Evolutionary conservation across 1,140 invertebrate genomes (phyloP).

Genomic region (Drosophila ohnishii): DNA sequence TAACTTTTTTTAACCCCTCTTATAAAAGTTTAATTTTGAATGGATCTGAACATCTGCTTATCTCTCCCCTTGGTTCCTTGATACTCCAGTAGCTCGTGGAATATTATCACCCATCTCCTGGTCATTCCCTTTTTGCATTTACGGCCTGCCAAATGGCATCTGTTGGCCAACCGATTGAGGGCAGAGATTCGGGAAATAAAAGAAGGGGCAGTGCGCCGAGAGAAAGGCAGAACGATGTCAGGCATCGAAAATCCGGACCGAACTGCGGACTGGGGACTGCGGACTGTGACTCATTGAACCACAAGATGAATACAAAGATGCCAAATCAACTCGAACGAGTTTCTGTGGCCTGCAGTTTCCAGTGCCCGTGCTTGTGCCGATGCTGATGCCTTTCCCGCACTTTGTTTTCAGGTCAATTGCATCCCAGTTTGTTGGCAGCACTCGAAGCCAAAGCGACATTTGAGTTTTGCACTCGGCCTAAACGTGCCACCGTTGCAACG

Average conservation of each 20-base stretch:
- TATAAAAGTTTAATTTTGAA: constrained; percentile 28
- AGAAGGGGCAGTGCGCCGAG: constrained; percentile 1
- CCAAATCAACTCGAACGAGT: constrained; percentile 60
- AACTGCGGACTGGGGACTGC: constrained; percentile 11
- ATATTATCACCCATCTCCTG: constrained; percentile 18
- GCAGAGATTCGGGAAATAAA: constrained; percentile 33
- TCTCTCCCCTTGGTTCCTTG: background rate
- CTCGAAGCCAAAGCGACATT: constrained; percentile 56
- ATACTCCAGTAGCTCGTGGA: background rate
- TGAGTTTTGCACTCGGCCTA: constrained; percentile 48
- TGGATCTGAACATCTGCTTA: constrained; percentile 35
- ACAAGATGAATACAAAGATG: constrained; percentile 50
- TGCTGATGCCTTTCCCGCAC: background rate
- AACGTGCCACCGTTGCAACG: constrained; percentile 30
- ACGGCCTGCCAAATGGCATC: constrained; percentile 46
- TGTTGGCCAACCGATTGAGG: constrained; percentile 36
- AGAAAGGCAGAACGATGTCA: constrained; percentile 37
- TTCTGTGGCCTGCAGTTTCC: constrained; percentile 29
- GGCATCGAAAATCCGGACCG: constrained; percentile 36
- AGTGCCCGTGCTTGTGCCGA: background rate
- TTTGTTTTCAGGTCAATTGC: constrained; percentile 71
- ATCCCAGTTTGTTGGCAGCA: constrained; percentile 46
- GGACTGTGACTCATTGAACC: constrained; percentile 52
- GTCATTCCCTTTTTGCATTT: constrained; percentile 22
- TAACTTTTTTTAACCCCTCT: too few species aligned